Base-by-base conservation (phyloP, 2,797 vertebrate genomes). In the Carapus acus region DNA sequence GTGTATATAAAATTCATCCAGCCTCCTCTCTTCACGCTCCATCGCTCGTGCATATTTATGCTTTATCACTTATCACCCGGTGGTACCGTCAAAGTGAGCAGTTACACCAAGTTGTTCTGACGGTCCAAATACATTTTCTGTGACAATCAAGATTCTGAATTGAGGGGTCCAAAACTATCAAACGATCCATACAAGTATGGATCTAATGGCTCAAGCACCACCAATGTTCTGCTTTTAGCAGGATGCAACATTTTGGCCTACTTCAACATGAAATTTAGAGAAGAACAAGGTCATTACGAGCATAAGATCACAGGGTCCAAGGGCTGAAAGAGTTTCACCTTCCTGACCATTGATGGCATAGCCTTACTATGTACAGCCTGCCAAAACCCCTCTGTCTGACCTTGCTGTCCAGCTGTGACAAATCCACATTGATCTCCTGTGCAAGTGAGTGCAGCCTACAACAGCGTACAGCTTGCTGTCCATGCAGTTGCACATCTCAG, bases 301-400 rank as follows among this genome's bases (percentile, higher is more conserved):
- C 33, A 14, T 1, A 1, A 38, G 47, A 65, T 65, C 49, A 34
- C 42, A 4, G 8, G 34, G 73, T 51, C 71, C 54, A 78, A 75
- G 72, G 66, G 33, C 66, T 68, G 54, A 12, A 39, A 58, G 59
- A 61, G 68, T 78, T 78, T 78, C 54, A 77, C 80, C 67, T 78
- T 76, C 58, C 60, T 62, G 45, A 43, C 67, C 62, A 71, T 18
- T 67, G 74, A 74, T 54, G 56, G 68, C 49, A 70, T 72, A 63
- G 58, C 63, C 59, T 74, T 76, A 57, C 69, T 62, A 59, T 63
- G 41, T 68, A 64, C 61, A 27, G 71, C 49, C 66, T 60, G 65
- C 62, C 19, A 38, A 78, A 65, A 70, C 65, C 49, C 72, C 64
- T 71, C 49, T 46, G 57, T 65, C 60, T 71, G 79, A 83, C 79